A percentile compares a stretch with the other conserved stretches of the same genome.
Conservation (phyloP, 1,140 invertebrate genomes). For the Dreissena rostriformis region DNA sequence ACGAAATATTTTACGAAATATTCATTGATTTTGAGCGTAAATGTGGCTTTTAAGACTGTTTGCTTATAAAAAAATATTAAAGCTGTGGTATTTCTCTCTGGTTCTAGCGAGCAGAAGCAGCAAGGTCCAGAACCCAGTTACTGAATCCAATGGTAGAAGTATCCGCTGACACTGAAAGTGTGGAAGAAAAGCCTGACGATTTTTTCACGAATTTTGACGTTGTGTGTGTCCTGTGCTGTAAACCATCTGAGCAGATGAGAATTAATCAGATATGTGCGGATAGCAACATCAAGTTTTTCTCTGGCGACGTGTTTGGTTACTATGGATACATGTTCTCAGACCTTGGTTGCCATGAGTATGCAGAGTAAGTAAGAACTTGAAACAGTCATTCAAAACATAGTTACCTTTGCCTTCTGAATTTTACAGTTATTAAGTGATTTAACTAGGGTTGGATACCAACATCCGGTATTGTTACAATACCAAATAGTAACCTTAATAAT, state of each 20-base stretch:
- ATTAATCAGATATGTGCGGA: slow-evolving; percentile 92
- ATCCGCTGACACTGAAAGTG: slow-evolving; percentile 85
- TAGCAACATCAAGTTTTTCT: slow-evolving; percentile 92
- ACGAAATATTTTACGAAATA: no score
- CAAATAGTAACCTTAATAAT: no score
- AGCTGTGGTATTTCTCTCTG: slow-evolving; percentile 50
- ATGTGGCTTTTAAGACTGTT: no score
- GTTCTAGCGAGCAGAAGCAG: slow-evolving; percentile 91
- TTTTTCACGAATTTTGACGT: slow-evolving; percentile 93
- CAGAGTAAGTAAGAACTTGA: slow-evolving; percentile 86
- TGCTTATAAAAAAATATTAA: no score
- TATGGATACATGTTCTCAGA: slow-evolving; percentile 96
- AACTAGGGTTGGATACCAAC: no score
- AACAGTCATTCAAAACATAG: no score
- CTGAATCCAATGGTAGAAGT: slow-evolving; percentile 97
- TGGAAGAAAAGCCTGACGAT: slow-evolving; percentile 84
- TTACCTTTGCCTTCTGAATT: no score
- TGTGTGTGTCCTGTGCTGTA: slow-evolving; percentile 90
- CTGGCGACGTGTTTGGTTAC: slow-evolving; percentile 95
- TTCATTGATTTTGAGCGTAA: no score
- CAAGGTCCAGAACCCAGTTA: slow-evolving; percentile 88
- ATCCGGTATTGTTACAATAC: no score
- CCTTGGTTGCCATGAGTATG: slow-evolving; percentile 92
- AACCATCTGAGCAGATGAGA: slow-evolving; percentile 86
- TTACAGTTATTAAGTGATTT: no score